Evolutionary conservation across 2,888 invertebrate species (phyloP).

Genomic region (Nomada hirtipes): DNA sequence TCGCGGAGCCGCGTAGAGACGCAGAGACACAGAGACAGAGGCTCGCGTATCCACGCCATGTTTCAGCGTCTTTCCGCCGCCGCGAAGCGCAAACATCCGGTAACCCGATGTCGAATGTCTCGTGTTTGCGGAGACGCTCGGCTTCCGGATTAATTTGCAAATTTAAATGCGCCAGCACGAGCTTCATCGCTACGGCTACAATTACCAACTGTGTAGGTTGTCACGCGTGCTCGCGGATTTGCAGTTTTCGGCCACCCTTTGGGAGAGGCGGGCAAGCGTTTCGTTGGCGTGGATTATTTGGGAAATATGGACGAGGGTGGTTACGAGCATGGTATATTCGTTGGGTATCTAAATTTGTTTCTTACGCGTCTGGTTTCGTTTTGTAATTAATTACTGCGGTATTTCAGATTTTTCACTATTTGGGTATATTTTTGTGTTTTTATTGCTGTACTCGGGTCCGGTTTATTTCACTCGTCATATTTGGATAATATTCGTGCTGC

Average conservation of each 20-base stretch:
- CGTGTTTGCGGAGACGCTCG: constrained; percentile 60
- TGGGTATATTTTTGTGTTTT: too few species aligned
- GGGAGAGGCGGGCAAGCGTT: too few species aligned
- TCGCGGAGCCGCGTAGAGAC: constrained; percentile 41
- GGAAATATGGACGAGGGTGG: not conserved
- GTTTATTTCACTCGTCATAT: too few species aligned
- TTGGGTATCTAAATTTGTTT: not conserved
- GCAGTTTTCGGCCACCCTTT: not conserved
- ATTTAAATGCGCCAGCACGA: constrained; percentile 65
- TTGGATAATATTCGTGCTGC: too few species aligned
- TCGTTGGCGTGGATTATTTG: not conserved
- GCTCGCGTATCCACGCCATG: constrained; percentile 30
- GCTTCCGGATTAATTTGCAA: constrained; percentile 64
- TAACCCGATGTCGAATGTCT: constrained; percentile 64
- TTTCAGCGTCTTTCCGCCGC: constrained; percentile 54
- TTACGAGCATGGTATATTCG: not conserved
- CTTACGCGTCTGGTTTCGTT: too few species aligned
- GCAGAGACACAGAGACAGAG: constrained; percentile 38
- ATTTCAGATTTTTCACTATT: too few species aligned
- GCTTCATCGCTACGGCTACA: constrained; percentile 24
- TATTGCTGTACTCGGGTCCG: too few species aligned
- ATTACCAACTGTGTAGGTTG: constrained; percentile 44
- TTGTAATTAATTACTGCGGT: too few species aligned
- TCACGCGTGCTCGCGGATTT: constrained; percentile 1
- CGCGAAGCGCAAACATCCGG: constrained; percentile 61